Evolutionary conservation across 2,113 vertebrate species (phyloP).

Genomic region (Thamnophis sirtalis): DNA sequence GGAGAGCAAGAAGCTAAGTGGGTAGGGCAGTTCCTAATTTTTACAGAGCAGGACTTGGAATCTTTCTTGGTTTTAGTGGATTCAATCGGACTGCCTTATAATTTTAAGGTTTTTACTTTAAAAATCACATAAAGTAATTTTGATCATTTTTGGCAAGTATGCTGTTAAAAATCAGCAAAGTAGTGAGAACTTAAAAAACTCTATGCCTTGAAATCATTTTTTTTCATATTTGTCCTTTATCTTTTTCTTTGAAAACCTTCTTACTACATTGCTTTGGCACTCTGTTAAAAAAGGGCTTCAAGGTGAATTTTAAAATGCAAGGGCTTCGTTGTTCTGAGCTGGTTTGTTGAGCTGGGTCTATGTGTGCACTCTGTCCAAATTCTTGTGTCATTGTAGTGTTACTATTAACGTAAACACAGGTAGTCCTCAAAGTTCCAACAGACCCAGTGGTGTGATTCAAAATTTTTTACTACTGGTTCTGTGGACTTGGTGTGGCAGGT

Average conservation of each 20-base stretch:
- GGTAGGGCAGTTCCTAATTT: neutral
- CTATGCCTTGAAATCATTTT: neutral
- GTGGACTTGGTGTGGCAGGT: no score
- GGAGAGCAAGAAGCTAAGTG: neutral
- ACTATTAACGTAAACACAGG: neutral
- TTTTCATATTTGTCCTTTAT: neutral
- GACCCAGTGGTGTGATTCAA: neutral
- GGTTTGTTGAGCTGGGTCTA: neutral
- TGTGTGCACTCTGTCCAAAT: neutral
- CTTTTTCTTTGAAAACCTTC: neutral
- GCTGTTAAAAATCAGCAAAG: neutral
- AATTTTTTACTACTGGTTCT: no score
- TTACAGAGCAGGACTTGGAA: neutral
- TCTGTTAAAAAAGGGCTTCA: neutral
- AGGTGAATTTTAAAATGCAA: neutral
- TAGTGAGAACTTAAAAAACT: neutral
- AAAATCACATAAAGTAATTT: neutral
- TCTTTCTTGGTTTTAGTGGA: neutral
- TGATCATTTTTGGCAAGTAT: neutral
- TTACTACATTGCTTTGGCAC: neutral
- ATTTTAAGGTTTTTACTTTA: neutral
- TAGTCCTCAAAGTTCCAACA: neutral
- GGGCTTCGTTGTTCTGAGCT: neutral
- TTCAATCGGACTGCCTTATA: neutral
- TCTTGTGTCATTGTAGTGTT: neutral